Evolutionary conservation across 2,888 invertebrate species (phyloP), one percentile per base, ranked within the genome.

Genomic region (Argynnis bischoffii): DNA sequence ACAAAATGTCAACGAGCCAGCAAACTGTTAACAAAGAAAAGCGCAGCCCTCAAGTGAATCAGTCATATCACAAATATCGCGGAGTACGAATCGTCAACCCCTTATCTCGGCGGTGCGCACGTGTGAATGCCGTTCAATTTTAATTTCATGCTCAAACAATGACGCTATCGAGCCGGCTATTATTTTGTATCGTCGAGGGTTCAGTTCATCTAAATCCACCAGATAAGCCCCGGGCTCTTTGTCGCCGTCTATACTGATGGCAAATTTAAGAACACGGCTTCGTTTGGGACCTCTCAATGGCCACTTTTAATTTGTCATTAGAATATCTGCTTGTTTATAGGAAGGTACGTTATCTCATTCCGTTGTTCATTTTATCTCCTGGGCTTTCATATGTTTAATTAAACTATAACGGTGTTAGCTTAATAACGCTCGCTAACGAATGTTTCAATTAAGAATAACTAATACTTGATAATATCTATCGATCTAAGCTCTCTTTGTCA

Each of bases 111-210:
- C 85, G 70, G 81, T 85, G 89, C 89, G 92, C 92, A 92, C 92
- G 92, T 92, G 92, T 92, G 92, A 92, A 92, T 88, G 86, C 86
- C 87, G 89, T 87, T 90, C 91, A 90, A 91, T 92, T 92, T 92
- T 92, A 92, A 92, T 92, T 92, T 92, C 92, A 92, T 92, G 92
- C 92, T 91, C 91, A 92, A 92, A 92, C 92, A 92, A 92, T 92
- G 91, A 86, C 89, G 92, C 85, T 90, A 92, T 91, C 90, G 89
- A 88, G 86, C 85, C 82, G 78, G 86, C 91, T 90, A 92, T 92
- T 92, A 91, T 92, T 90, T 89, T 89, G 88, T 89, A 91, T 87
- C 89, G 87, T 82, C 82, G 86, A 85, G 92, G 92, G 91, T 88
- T 85, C 86, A 86, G 88, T 89, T 90, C 90, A 91, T 92, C 92